These are phyloP conservation scores for Ridgeia piscesae DNA, from an alignment of 1,140 invertebrate genomes.

Conservation along the genomic window DNA sequence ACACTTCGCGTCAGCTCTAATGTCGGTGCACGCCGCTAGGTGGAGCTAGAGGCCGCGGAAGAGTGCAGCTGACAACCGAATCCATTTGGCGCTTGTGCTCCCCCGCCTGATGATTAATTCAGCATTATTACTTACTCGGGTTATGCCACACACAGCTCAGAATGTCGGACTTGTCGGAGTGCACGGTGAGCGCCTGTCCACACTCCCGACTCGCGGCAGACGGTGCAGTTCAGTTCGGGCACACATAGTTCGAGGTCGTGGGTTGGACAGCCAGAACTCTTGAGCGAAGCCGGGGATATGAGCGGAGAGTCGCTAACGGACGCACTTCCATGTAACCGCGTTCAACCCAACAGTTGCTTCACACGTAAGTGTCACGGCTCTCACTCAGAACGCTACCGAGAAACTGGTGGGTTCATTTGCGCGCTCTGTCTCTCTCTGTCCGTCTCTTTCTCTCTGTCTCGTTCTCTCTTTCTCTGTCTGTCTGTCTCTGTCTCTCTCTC, in stretches of 20 bases:
- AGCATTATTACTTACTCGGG: background rate
- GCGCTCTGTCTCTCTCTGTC: background rate
- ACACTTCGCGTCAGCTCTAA: background rate
- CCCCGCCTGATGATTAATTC: background rate
- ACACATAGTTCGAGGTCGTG: background rate
- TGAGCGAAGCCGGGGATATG: background rate
- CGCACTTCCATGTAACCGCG: background rate
- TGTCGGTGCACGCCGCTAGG: background rate
- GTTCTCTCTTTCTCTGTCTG: too few relatives aligned
- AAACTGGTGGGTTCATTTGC: background rate
- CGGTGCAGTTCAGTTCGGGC: background rate
- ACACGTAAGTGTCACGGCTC: background rate
- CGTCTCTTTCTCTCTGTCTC: too few relatives aligned
- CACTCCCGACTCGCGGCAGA: background rate
- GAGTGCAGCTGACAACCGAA: background rate
- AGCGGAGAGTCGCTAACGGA: too few relatives aligned
- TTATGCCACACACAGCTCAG: background rate
- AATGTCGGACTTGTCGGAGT: background rate
- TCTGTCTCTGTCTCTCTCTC: too few relatives aligned
- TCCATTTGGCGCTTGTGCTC: background rate
- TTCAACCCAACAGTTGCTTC: background rate
- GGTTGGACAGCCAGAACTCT: background rate
- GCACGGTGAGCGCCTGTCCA: background rate
- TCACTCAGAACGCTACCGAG: background rate
- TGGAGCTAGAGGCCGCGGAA: background rate